Base-by-base conservation (phyloP, 2,113 vertebrate genomes). In the Trichomycterus rosablanca region DNA sequence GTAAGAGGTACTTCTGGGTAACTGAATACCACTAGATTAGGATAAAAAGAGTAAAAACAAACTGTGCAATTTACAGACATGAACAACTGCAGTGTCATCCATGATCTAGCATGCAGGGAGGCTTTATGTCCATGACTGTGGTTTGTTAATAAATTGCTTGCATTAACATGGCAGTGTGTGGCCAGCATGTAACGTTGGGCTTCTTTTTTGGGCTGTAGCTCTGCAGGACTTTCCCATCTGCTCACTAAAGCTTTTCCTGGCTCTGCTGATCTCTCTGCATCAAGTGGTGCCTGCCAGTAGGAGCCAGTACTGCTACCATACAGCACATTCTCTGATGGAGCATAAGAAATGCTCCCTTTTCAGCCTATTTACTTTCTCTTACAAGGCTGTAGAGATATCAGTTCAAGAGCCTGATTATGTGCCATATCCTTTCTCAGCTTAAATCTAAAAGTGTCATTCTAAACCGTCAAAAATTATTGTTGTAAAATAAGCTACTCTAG, bases 241-340 rank as follows among this genome's bases (percentile, higher is more conserved):
- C 78, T 79, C 53, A 46, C 53, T 65, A 71, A 74, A 79, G 70
- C 60, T 62, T 65, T 80, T 79, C 76, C 78, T 79, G 75, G 68
- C 69, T 79, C 74, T 67, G 70, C 75, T 75, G 76, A 70, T 71
- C 54, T 60, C 63, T 53, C 62, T 57, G 67, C 49, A 72, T 73
- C 50, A 69, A 60, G 49, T 48, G 67, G 63, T 63, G 60, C 66
- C 67, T 61, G 61, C 66, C 62, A 71, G 71, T 34, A 71, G 42
- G 51, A 35, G 11, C 66, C 61, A 46, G 24, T 32, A 43, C 55
- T 59, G 43, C 22, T 24, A 26, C 46, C 48, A 46, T 8, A 39
- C 68, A 68, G 59, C 60, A 63, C 48, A n/a, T 57, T 43, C 58
- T 50, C 51, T 59, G 51, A 56, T 56, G 59, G 30, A 61, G 62